Base-by-base conservation (phyloP, 2,888 invertebrate species). In the Drosophila ustulata region DNA sequence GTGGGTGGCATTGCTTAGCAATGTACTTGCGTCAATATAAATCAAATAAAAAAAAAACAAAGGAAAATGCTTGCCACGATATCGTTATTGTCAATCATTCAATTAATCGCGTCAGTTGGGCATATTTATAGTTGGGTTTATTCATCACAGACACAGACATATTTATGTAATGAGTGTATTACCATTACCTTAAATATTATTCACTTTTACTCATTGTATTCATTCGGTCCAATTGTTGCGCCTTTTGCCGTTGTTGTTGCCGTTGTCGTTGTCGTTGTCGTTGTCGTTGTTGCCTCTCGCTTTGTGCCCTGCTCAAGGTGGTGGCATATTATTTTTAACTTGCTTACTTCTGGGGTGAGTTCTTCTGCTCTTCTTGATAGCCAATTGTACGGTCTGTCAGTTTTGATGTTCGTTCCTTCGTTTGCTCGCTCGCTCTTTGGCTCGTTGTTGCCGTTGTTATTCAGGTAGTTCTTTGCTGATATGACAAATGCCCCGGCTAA, bases 291-390 rank as follows among this genome's bases (percentile, higher is more conserved):
- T 41, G 39, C 18, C 25, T 45, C 13, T 45, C n/a, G 37, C 51
- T 25, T 37, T 18, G 34, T 37, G 46, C 43, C 43, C 32, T 59
- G 66, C 25, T 32, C 46, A 61, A 72, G 50, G 39, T 56, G 55
- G 41, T n/a, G 18, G 25, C 32, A 56, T 34, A 63, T 63, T 74
- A 68, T 72, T 72, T 72, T 74, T 74, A 72, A 64, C 56, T 57
- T 52, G 63, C 57, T 64, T 69, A 13, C 47, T 62, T 57, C 41
- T 8, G 32, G 57, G 47, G 26, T 9, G 25, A 26, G 37, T 34
- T 45, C 43, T 34, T 45, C 43, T 18, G 50, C 41, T 55, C 50
- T 23, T 37, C 37, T 71, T 71, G 57, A 71, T 65, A 43, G 71
- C 39, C 66, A 53, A 71, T 71, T 71, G 52, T 58, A 71, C 66